Conservation (phyloP, 2,888 invertebrate species). For the Acleris holmiana region DNA sequence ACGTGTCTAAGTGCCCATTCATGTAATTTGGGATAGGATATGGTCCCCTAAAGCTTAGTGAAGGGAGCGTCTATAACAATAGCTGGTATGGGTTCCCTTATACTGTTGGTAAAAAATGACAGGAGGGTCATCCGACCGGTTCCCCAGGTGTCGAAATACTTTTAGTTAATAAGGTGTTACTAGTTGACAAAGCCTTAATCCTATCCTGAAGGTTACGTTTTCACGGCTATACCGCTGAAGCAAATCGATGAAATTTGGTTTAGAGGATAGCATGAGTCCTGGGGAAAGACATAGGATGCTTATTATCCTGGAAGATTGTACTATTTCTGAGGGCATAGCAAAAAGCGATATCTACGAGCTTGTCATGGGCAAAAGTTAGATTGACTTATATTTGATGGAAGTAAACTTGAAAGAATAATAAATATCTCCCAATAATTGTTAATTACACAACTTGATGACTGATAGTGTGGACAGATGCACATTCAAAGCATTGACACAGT, state of each 20-base stretch:
- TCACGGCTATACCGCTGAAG: too few species aligned
- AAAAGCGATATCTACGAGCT: neutral
- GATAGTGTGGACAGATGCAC: neutral
- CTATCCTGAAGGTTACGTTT: too few species aligned
- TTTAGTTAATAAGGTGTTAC: neutral
- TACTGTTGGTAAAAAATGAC: conserved; percentile 16
- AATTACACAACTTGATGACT: neutral
- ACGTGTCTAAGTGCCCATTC: conserved; percentile 12
- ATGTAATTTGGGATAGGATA: conserved; percentile 10
- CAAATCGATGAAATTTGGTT: too few species aligned
- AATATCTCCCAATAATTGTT: neutral
- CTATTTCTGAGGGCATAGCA: neutral
- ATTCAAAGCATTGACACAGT: neutral
- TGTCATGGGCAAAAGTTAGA: neutral
- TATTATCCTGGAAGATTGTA: too few species aligned
- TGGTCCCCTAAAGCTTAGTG: conserved; percentile 10
- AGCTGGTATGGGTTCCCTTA: neutral
- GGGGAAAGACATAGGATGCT: too few species aligned
- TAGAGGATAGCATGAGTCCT: too few species aligned
- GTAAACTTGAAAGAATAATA: too few species aligned
- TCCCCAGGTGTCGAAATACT: conserved; percentile 5
- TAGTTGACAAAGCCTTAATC: neutral
- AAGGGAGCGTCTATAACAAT: conserved; percentile 15
- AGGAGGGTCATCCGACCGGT: conserved; percentile 8
- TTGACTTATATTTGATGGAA: too few species aligned